A percentile compares a stretch with the other conserved stretches of the same genome.
These are phyloP conservation scores for Timema cristinae DNA, from an alignment of 2,888 invertebrate species.

Conservation along the genomic window DNA sequence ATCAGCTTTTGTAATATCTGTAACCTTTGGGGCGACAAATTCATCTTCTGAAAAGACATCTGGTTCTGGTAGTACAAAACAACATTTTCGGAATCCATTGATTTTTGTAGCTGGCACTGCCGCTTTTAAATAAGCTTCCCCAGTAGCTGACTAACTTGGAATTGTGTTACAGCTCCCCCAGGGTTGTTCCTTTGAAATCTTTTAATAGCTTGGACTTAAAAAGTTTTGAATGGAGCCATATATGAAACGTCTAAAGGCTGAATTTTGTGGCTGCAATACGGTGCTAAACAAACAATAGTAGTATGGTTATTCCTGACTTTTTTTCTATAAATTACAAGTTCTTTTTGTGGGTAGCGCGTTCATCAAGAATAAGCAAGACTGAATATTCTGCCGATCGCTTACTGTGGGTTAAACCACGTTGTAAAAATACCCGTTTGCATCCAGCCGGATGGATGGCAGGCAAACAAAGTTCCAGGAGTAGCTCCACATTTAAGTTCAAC, in stretches of 20 bases:
- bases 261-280: conserved; percentile 41
- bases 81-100: conserved; percentile 31
- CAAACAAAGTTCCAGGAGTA: conserved; percentile 37
- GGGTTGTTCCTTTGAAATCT: conserved; percentile 36
- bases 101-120: conserved; percentile 33
- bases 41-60: not conserved
- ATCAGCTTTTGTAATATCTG: not conserved
- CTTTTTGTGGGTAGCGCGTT: conserved; percentile 35
- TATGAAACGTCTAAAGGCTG: conserved; percentile 38
- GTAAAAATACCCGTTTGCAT: conserved; percentile 36
- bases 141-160: conserved; percentile 31
- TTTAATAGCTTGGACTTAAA: conserved; percentile 37
- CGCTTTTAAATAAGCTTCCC: conserved; percentile 36
- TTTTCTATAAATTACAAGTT: conserved; percentile 38
- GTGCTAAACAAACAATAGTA: conserved; percentile 34
- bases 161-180: conserved; percentile 36
- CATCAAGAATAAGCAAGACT: conserved; percentile 41
- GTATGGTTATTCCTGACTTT: conserved; percentile 39
- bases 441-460: conserved; percentile 38
- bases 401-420: conserved; percentile 36
- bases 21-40: not conserved
- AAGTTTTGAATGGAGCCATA: conserved; percentile 38
- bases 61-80: not conserved
- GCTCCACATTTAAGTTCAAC: conserved; percentile 37
- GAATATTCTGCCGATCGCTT: conserved; percentile 35